Evolutionary conservation across 2,113 vertebrate species (phyloP), one percentile per base, ranked within the genome.

Genomic region (Trichomycterus rosablanca): DNA sequence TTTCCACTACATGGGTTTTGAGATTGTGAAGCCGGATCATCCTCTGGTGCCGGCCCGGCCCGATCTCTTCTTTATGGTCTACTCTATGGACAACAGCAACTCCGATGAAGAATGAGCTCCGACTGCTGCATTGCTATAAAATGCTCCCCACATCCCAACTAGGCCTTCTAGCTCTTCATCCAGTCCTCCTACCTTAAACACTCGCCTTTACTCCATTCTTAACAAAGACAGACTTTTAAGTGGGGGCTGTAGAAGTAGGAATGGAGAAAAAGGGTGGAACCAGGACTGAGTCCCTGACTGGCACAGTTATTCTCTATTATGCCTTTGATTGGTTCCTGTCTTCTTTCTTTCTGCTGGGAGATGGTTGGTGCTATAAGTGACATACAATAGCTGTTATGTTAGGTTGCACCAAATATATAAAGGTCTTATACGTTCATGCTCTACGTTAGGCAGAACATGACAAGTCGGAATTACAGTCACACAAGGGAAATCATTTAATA

Each of bases 1-100:
- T 1, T 98, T 98, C 86, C 93, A 92, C 86, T 98, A 95, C 83
- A 75, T 98, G 87, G 95, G 95, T 80, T 97, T 97, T 74, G 92
- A 97, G 83, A 89, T 95, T 52, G 93, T 98, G 78, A 91, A 91
- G 73, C 95, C 95, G 24, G 95, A 90, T 22, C 89, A 94, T 75
- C 92, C 94, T 8, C 84, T 87, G 66, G 92, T 97, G 37, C 95
- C 95, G 0, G 80, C 82, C 1, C 88, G 88, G 71, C 87, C 93
- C 2, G 93, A 96, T 2, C 88, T 96, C 81, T 86, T 91, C 85
- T 98, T 97, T 80, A 97, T 98, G 95, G 91, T 91, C 77, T 98
- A 98, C 79, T 81, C 91, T 67, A 84, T 97, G 88, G 95, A 98
- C 53, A 88, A 83, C 86, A 91, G 88, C 86, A 92, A 90, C 80